Percentiles rank a stretch among this genome's conserved stretches.
Evolutionary conservation across 2,113 vertebrate species (phyloP).

Genomic region (Labeo rohita): DNA sequence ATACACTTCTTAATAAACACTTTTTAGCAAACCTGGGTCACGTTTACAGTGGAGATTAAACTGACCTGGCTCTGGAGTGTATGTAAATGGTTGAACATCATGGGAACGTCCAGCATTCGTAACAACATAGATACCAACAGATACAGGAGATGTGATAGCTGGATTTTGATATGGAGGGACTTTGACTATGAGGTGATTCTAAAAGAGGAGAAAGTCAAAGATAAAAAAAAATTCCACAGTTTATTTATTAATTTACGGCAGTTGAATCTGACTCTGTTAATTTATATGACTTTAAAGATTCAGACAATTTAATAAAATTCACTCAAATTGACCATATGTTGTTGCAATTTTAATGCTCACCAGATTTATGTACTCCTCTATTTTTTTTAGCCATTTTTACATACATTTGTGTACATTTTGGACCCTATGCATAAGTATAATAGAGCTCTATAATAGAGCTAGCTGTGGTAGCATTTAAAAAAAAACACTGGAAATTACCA

Average conservation of each 20-base stretch:
- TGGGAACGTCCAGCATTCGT: constrained; percentile 96
- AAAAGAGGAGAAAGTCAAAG: constrained; percentile 41
- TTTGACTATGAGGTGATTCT: constrained; percentile 99
- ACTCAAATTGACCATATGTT: background rate
- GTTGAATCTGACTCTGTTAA: background rate
- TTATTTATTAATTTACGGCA: background rate
- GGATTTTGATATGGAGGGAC: constrained; percentile 94
- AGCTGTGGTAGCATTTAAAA: background rate
- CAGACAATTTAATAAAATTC: background rate
- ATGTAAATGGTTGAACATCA: constrained; percentile 93
- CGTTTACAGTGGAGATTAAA: constrained; percentile 9
- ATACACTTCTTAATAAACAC: background rate
- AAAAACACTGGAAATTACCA: background rate
- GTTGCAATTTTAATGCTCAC: background rate
- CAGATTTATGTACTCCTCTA: background rate
- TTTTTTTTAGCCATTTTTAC: background rate
- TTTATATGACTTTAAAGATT: background rate
- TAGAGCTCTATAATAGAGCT: background rate
- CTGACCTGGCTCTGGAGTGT: constrained; percentile 94
- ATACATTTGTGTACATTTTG: background rate
- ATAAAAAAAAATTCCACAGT: background rate
- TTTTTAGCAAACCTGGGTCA: background rate
- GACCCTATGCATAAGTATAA: background rate
- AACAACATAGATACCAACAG: constrained; percentile 92
- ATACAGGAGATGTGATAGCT: constrained; percentile 85